These are phyloP conservation scores for Leptobrachium leishanense DNA, from an alignment of 2,113 vertebrate genomes.

Conservation along the genomic window DNA sequence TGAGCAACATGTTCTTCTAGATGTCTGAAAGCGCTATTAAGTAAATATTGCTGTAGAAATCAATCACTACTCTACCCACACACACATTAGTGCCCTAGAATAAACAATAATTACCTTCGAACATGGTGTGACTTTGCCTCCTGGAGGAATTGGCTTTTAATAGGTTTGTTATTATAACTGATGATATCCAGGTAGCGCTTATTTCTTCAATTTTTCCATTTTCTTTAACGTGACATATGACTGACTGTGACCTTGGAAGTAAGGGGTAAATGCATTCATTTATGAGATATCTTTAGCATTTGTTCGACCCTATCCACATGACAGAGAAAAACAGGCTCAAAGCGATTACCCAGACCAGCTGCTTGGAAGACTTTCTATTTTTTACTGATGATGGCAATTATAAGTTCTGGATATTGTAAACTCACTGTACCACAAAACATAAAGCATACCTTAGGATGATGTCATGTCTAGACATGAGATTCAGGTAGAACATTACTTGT, in stretches of 20 bases:
- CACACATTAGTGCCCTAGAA: no score
- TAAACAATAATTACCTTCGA: no score
- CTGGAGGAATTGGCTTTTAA: not conserved
- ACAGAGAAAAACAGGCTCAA: slow-evolving; percentile 62
- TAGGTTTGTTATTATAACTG: not conserved
- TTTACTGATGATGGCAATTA: slow-evolving; percentile 58
- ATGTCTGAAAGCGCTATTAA: no score
- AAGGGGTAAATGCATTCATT: slow-evolving; percentile 51
- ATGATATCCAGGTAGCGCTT: not conserved
- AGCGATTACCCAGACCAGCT: slow-evolving; percentile 56
- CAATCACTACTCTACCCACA: no score
- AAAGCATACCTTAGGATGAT: slow-evolving; percentile 69
- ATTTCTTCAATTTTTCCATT: not conserved
- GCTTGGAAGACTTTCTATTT: slow-evolving; percentile 50
- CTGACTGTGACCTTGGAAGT: slow-evolving; percentile 1
- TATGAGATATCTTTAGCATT: slow-evolving; percentile 49
- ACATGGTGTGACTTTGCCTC: not conserved
- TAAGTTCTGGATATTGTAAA: slow-evolving; percentile 69
- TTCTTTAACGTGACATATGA: no score
- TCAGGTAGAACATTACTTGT: slow-evolving; percentile 72
- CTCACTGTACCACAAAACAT: slow-evolving; percentile 60
- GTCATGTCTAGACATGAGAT: slow-evolving; percentile 76
- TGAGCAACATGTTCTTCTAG: no score
- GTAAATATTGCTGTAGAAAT: no score
- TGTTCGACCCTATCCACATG: slow-evolving; percentile 59